These are phyloP conservation scores for Ctenochaetus hawaiiensis DNA, from an alignment of 2,797 vertebrate species.

Conservation along the genomic window DNA sequence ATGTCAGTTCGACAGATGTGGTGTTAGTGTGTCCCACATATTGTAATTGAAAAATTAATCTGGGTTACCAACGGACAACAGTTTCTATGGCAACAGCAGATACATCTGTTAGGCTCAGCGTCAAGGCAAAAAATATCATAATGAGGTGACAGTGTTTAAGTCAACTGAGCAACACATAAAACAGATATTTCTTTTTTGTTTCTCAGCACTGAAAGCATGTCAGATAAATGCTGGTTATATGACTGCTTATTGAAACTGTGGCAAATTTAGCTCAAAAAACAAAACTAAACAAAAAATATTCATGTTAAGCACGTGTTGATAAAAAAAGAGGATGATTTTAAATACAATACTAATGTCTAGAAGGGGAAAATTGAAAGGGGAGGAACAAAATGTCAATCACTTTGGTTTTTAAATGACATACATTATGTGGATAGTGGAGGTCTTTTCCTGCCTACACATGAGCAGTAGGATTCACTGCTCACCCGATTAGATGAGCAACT, in stretches of 20 bases:
- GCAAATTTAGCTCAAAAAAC: constrained; percentile 26
- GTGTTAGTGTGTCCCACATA: constrained; percentile 66
- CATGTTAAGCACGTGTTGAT: constrained; percentile 56
- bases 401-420: constrained; percentile 20
- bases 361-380: constrained; percentile 19
- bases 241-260: constrained; percentile 43
- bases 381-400: constrained; percentile 47
- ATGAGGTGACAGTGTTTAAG: constrained; percentile 34
- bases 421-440: constrained; percentile 16
- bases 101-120: constrained; percentile 44
- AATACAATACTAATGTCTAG: constrained; percentile 36
- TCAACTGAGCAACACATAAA: constrained; percentile 13
- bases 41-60: constrained; percentile 84
- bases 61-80: constrained; percentile 76
- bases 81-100: constrained; percentile 83
- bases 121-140: constrained; percentile 36
- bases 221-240: constrained; percentile 32
- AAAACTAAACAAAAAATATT: constrained; percentile 10
- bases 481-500: constrained; percentile 72
- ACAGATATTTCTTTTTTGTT: constrained; percentile 18
- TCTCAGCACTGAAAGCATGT: constrained; percentile 25
- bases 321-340: constrained; percentile 55
- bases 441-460: constrained; percentile 23
- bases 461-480: constrained; percentile 39
- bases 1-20: constrained; percentile 46